Evolutionary conservation across 2,797 vertebrate genomes (phyloP), one percentile per base, ranked within the genome.

Genomic region (Momotus momota): DNA sequence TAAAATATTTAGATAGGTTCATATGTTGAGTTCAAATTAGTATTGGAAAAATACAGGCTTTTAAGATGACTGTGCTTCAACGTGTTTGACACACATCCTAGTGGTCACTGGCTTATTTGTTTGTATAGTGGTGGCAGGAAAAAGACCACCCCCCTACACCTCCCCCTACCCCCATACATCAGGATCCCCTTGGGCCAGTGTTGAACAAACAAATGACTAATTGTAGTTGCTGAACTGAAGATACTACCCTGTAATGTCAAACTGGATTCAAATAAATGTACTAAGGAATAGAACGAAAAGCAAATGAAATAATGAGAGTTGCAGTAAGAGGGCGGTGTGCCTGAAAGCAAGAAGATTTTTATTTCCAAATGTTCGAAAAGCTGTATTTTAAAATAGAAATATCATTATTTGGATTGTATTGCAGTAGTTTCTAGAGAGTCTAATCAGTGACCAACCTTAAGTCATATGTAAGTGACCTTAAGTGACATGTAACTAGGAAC

Each of bases 281-380:
- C 31, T 70, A 45, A 84, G 45, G 54, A 90, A 48, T 19, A 87
- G 26, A 43, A 74, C 27, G 25, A 86, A 89, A 64, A 72, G 27
- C 22, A 57, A 80, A 88, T 41, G 45, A 29, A 49, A 88, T 35
- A 86, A 46, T 82, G 20, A n/a, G 38, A 81, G n/a, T 26, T 82
- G 33, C 21, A 81, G 33, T 87, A 87, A 43, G 69, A 78, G 21
- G n/a, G 8, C 71, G 86, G 19, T 65, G 14, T 87, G 46, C 60
- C 57, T 91, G 45, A 49, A 80, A 88, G 62, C 41, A 83, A 87
- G 60, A 93, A 55, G 25, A 88, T 81, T 46, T 86, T 94, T 45
- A 46, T 90, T 95, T 94, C 62, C 69, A 61, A 60, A 29, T 61
- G 31, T 27, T 72, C 14, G 19, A 85, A 78, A 3, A 3, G 31